Conservation (phyloP, 2,797 vertebrate species). For the Xenopus petersii region DNA sequence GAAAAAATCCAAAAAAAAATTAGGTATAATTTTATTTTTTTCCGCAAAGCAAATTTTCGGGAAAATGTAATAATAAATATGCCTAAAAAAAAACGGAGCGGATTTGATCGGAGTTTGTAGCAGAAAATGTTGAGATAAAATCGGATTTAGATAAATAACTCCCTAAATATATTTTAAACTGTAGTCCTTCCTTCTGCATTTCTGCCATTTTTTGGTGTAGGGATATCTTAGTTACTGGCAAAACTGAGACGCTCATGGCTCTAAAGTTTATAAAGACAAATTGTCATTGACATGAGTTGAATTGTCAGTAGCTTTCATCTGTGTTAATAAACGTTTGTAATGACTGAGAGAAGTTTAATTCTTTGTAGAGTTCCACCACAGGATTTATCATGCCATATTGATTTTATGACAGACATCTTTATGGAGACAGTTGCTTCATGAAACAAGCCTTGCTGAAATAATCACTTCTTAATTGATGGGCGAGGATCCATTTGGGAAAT, state of each 20-base stretch:
- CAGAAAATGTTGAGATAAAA: no score
- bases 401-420: slow-evolving; percentile 4
- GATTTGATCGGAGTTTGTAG: no score
- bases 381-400: background rate
- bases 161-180: no score
- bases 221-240: no score
- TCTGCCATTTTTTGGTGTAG: no score
- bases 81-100: no score
- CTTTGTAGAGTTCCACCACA: background rate
- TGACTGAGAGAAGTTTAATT: slow-evolving; percentile 1
- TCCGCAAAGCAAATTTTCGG: no score
- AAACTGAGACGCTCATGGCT: background rate
- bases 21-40: no score
- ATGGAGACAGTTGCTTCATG: background rate
- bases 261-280: background rate
- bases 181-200: no score
- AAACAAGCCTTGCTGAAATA: background rate
- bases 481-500: background rate
- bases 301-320: background rate
- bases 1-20: no score
- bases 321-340: background rate
- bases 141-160: no score
- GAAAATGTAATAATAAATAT: no score
- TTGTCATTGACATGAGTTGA: background rate
- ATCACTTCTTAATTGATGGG: slow-evolving; percentile 1